Percentiles rank a stretch among this genome's conserved stretches.
Evolutionary conservation across 1,140 invertebrate species (phyloP).

Genomic region (Lasaia peninsularis): DNA sequence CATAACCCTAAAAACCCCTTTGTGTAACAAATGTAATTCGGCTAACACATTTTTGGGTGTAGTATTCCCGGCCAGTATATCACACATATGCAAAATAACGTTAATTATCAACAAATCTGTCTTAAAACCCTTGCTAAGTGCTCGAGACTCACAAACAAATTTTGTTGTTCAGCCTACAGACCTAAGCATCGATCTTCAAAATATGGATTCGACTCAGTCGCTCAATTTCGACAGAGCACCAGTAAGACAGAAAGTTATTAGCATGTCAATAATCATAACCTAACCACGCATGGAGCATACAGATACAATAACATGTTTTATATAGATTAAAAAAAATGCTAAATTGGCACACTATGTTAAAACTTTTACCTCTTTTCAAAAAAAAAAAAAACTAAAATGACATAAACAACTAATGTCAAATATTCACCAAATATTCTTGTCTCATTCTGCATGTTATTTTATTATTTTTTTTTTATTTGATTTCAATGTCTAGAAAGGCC

Average conservation of each 20-base stretch:
- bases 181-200: slow-evolving; percentile 63
- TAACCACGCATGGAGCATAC: slow-evolving; percentile 13
- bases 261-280: slow-evolving; percentile 40
- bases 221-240: slow-evolving; percentile 55
- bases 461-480: slow-evolving; percentile 63
- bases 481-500: slow-evolving; percentile 69
- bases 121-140: slow-evolving; percentile 4
- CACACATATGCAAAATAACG: neutral
- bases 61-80: neutral
- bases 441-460: slow-evolving; percentile 56
- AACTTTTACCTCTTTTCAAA: neutral
- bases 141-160: slow-evolving; percentile 19
- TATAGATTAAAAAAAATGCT: neutral
- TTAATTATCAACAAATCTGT: neutral
- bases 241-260: slow-evolving; percentile 56
- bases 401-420: neutral
- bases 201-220: slow-evolving; percentile 55
- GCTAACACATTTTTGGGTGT: neutral
- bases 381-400: neutral
- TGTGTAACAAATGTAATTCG: neutral
- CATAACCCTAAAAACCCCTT: neutral
- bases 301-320: too few relatives aligned
- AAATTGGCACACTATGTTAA: neutral
- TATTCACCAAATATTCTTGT: slow-evolving; percentile 15
- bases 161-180: slow-evolving; percentile 64